phyloP scores from a whole-genome alignment of 2,797 vertebrate genomes.

The Sorex maritimensis region DNA sequence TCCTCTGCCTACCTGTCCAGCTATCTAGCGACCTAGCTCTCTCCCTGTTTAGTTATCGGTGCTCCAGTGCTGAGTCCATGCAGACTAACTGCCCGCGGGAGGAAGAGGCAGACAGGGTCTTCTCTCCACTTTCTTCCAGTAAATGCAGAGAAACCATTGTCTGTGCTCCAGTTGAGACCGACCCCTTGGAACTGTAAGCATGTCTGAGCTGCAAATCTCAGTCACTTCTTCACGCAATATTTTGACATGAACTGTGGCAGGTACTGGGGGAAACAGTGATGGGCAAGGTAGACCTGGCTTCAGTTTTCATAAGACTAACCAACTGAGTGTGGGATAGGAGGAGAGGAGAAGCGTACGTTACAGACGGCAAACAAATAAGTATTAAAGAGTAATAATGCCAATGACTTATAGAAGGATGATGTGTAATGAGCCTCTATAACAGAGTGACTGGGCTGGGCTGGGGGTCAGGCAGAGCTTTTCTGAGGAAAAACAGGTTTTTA shows the following conservation, averaged over 20 bases:
- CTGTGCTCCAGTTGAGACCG: neutral
- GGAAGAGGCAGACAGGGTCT: neutral
- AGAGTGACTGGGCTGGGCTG: neutral
- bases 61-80: neutral
- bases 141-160: neutral
- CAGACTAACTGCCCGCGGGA: fast-evolving
- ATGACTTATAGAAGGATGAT: neutral
- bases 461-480: neutral
- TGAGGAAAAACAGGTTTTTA: neutral
- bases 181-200: neutral
- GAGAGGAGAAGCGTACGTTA: neutral
- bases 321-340: neutral
- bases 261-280: neutral
- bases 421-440: neutral
- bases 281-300: neutral
- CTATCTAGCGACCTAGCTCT: too few relatives aligned
- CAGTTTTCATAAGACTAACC: neutral
- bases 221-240: neutral
- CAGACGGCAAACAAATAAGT: neutral
- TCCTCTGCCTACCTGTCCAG: too few relatives aligned
- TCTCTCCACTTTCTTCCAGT: neutral
- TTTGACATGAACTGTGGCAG: neutral
- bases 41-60: too few relatives aligned
- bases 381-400: neutral
- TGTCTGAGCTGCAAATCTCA: slow-evolving; percentile 15